phyloP scores from a whole-genome alignment of 2,888 invertebrate genomes.

The Mythimna vitellina region DNA sequence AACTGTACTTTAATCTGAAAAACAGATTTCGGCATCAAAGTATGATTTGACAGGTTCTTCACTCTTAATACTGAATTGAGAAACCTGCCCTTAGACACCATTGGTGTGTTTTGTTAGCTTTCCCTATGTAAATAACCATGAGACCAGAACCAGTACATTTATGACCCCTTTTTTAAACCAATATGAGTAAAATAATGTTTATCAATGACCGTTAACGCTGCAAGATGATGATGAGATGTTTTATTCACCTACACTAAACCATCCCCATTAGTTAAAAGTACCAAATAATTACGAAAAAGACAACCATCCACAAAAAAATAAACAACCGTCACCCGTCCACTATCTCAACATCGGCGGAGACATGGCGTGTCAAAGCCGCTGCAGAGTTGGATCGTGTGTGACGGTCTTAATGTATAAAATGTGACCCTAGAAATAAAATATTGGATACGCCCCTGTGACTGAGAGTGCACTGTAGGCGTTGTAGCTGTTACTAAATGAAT shows the following conservation, averaged over 20 bases:
- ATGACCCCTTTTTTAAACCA: background rate
- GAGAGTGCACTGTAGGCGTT: conserved; percentile 47
- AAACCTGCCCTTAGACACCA: background rate
- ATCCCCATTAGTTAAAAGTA: background rate
- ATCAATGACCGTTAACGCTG: background rate
- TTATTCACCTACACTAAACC: background rate
- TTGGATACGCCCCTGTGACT: conserved; percentile 46
- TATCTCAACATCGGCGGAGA: conserved; percentile 29
- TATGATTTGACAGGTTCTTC: background rate
- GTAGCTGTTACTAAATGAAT: background rate
- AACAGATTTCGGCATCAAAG: background rate
- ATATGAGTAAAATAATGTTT: background rate
- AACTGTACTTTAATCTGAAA: background rate
- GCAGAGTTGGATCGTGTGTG: conserved; percentile 29
- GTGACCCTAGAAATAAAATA: conserved; percentile 47
- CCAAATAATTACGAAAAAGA: conserved; percentile 4
- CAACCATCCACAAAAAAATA: conserved; percentile 46
- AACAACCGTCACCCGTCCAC: conserved; percentile 12
- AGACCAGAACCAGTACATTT: background rate
- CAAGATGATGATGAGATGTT: conserved; percentile 5
- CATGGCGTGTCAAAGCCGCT: conserved; percentile 24
- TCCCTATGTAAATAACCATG: background rate
- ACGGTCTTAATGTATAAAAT: conserved; percentile 33
- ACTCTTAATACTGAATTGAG: background rate
- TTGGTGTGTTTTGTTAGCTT: background rate